Conservation (phyloP, 1,140 invertebrate genomes). For the Potamilus streckersoni region DNA sequence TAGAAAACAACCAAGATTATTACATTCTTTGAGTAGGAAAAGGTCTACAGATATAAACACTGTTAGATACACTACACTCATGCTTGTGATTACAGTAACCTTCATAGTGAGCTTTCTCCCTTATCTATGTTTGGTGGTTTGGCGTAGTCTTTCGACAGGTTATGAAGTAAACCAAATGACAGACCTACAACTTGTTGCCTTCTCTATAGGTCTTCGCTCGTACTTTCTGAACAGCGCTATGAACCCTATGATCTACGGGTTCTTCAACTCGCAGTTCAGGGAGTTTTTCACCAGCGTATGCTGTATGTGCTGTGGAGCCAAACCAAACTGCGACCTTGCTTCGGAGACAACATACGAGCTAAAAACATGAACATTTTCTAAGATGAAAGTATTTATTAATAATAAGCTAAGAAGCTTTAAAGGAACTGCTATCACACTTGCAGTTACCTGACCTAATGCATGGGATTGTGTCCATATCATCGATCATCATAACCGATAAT, state of each 20-base stretch:
- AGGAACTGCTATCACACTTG: too few species aligned
- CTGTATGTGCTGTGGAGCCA: conserved; percentile 7
- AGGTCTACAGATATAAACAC: conserved; percentile 18
- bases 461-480: too few species aligned
- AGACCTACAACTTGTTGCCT: conserved; percentile 16
- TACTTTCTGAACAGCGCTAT: conserved; percentile 32
- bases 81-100: conserved; percentile 20
- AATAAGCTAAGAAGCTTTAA: too few species aligned
- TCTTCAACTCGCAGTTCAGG: conserved; percentile 29
- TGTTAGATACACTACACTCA: conserved; percentile 23
- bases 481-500: too few species aligned
- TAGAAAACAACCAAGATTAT: conserved; percentile 14
- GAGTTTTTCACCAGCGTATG: conserved; percentile 16
- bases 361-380: too few species aligned
- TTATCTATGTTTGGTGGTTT: conserved; percentile 18
- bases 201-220: conserved; percentile 29
- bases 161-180: conserved; percentile 18
- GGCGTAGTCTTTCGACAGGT: conserved; percentile 11
- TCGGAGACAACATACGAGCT: too few species aligned
- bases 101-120: conserved; percentile 29
- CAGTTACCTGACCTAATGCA: too few species aligned
- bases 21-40: conserved; percentile 18
- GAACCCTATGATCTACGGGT: conserved; percentile 34
- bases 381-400: too few species aligned
- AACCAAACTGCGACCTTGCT: too few species aligned